Evolutionary conservation across 1,140 invertebrate genomes (phyloP).

Genomic region (Drosophila sp.): DNA sequence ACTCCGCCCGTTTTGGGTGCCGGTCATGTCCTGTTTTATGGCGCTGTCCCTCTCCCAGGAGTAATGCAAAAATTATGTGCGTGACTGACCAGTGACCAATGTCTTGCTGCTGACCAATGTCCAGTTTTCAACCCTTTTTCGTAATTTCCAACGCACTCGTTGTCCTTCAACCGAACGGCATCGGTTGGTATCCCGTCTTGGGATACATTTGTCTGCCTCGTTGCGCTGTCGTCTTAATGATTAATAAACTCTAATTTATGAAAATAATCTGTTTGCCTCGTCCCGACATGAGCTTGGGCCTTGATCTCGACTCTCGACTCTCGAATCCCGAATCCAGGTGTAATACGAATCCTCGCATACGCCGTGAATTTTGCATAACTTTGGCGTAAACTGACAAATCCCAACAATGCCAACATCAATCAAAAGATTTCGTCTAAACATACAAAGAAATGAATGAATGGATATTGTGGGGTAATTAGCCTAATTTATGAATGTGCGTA

Average conservation of each 20-base stretch:
- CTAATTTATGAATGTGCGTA: slow-evolving; percentile 59
- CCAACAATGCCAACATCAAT: slow-evolving; percentile 73
- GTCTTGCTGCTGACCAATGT: slow-evolving; percentile 66
- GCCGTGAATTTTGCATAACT: slow-evolving; percentile 45
- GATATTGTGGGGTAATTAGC: slow-evolving; percentile 61
- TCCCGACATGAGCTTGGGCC: slow-evolving; percentile 22
- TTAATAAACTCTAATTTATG: slow-evolving; percentile 82
- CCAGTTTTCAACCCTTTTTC: slow-evolving; percentile 60
- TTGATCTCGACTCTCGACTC: slow-evolving; percentile 15
- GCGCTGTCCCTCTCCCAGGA: slow-evolving; percentile 39
- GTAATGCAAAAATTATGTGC: slow-evolving; percentile 68
- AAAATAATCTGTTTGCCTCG: slow-evolving; percentile 77
- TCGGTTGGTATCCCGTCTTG: slow-evolving; percentile 20
- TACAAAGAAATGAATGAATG: slow-evolving; percentile 16
- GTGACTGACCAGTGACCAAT: slow-evolving; percentile 68
- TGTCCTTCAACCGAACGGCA: slow-evolving; percentile 63
- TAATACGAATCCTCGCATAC: slow-evolving; percentile 58
- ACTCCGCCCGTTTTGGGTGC: slow-evolving; percentile 65
- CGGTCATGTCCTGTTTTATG: slow-evolving; percentile 21
- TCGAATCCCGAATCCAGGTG: slow-evolving; percentile 52
- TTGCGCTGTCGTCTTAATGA: slow-evolving; percentile 72
- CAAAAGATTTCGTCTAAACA: slow-evolving; percentile 49
- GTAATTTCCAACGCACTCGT: slow-evolving; percentile 43
- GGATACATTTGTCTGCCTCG: slow-evolving; percentile 26
- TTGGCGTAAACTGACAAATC: slow-evolving; percentile 49